Evolutionary conservation across 2,113 vertebrate species (phyloP).

Genomic region (Nesoenas mayeri): DNA sequence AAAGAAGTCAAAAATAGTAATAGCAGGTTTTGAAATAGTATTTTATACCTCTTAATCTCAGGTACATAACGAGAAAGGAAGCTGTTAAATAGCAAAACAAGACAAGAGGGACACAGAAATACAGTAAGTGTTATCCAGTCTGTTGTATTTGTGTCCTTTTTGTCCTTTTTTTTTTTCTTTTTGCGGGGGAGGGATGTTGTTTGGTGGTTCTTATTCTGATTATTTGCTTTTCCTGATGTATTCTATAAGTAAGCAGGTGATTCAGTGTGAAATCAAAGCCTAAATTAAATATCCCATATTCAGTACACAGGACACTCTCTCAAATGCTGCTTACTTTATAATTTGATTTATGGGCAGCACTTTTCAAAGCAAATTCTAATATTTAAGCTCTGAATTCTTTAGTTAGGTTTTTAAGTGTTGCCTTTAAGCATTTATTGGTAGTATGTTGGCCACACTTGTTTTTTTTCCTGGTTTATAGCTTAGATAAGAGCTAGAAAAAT

Average conservation of each 20-base stretch:
- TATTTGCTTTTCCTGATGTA: conserved; percentile 24
- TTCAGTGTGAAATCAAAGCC: conserved; percentile 2
- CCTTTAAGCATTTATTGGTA: background rate
- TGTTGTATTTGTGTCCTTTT: conserved; percentile 71
- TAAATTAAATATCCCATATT: background rate
- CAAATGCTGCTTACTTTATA: background rate
- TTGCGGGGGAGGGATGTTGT: background rate
- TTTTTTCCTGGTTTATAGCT: background rate
- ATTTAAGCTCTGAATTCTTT: background rate
- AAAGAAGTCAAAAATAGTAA: conserved; percentile 60
- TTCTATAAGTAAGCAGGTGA: conserved; percentile 31
- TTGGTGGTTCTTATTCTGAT: background rate
- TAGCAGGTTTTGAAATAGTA: conserved; percentile 76
- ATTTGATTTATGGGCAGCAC: background rate
- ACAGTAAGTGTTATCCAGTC: conserved; percentile 66
- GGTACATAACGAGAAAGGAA: conserved; percentile 72
- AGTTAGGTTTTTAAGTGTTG: background rate
- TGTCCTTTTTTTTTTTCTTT: conserved; percentile 38
- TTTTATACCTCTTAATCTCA: conserved; percentile 78
- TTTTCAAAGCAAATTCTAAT: background rate
- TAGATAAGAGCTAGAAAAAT: background rate
- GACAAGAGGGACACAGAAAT: conserved; percentile 73
- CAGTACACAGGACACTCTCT: background rate
- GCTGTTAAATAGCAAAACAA: conserved; percentile 76
- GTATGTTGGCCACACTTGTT: background rate